These are phyloP conservation scores for Hemitrygon akajei DNA, from an alignment of 2,797 vertebrate species.

Conservation along the genomic window DNA sequence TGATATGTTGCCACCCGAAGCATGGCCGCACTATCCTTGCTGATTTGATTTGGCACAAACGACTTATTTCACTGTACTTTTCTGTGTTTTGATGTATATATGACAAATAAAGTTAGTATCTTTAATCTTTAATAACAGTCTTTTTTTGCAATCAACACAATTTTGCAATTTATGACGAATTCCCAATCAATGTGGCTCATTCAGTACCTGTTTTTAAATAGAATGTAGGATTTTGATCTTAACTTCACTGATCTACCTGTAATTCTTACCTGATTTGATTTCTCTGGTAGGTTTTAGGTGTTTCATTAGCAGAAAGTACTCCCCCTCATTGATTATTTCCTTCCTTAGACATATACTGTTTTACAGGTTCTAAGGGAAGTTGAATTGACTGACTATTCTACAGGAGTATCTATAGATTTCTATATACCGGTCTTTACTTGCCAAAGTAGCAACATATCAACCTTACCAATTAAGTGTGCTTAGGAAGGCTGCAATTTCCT, in stretches of 20 bases:
- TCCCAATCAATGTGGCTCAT: no score
- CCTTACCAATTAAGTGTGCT: not conserved
- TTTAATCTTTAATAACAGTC: no score
- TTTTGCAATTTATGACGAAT: no score
- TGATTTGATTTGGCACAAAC: no score
- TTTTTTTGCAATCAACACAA: no score
- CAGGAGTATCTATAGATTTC: not conserved
- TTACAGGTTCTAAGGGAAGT: not conserved
- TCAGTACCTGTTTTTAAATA: not conserved
- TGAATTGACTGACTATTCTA: not conserved
- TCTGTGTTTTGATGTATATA: no score
- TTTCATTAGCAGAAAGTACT: not conserved
- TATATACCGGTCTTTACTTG: not conserved
- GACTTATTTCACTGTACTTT: no score
- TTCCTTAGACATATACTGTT: not conserved
- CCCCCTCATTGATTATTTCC: not conserved
- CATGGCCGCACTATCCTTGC: no score
- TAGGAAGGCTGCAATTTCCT: not conserved
- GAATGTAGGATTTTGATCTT: not conserved
- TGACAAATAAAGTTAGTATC: no score
- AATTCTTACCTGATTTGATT: not conserved
- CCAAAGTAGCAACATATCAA: not conserved
- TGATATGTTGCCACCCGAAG: no score
- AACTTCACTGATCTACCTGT: not conserved
- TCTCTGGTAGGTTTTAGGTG: not conserved